These are phyloP conservation scores for Bradypodion pumilum DNA, from an alignment of 2,797 vertebrate genomes.

Conservation along the genomic window DNA sequence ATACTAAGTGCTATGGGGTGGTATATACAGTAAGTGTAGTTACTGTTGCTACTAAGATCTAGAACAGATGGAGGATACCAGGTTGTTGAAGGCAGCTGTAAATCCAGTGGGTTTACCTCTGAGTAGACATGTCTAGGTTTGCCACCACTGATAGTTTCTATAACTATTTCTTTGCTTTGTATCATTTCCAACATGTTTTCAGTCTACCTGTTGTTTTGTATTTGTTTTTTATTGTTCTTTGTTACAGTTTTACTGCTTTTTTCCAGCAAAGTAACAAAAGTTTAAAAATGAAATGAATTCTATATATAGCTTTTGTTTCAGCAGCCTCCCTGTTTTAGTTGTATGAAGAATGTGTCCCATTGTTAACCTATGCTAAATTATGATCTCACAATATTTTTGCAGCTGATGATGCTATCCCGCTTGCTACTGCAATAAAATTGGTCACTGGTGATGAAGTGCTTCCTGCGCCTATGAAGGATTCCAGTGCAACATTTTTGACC, in stretches of 20 bases:
- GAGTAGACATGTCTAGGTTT: not conserved
- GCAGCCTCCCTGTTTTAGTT: not conserved
- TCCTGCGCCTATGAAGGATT: slow-evolving; percentile 66
- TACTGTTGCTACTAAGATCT: no score
- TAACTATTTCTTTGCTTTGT: not conserved
- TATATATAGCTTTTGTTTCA: not conserved
- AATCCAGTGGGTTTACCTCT: no score
- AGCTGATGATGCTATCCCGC: slow-evolving; percentile 61
- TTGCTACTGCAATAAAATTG: slow-evolving; percentile 63
- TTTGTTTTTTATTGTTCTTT: not conserved
- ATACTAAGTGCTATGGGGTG: no score
- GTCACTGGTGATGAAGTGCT: slow-evolving; percentile 61
- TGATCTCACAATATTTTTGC: slow-evolving; percentile 36
- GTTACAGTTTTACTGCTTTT: not conserved
- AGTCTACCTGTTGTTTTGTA: not conserved
- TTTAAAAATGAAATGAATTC: not conserved
- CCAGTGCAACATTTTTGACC: slow-evolving; percentile 73
- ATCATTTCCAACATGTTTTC: not conserved
- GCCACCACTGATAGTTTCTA: not conserved
- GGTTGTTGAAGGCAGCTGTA: no score
- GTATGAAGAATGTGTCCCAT: not conserved
- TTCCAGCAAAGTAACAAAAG: not conserved
- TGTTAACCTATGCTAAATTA: not conserved
- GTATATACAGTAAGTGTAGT: no score
- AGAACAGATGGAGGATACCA: no score